Base-by-base conservation (phyloP, 2,113 vertebrate species). In the Leucosticte australis region DNA sequence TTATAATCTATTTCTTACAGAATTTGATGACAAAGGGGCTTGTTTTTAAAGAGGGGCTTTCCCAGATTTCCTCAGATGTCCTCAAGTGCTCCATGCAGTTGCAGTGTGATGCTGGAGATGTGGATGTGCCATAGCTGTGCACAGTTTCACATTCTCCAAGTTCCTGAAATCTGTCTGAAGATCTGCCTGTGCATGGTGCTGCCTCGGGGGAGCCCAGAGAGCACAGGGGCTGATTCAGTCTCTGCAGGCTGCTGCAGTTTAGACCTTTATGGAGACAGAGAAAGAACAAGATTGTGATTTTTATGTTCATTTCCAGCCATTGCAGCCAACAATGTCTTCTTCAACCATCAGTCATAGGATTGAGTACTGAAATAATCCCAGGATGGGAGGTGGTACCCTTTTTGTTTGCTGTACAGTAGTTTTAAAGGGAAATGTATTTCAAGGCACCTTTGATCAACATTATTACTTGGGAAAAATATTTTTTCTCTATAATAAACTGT, bases 61-160 rank as follows among this genome's bases (percentile, higher is more conserved):
- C 7, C 13, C 30, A 57, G 8, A 67, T 71, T 75, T 94, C 42
- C n/a, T 49, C 41, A 18, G 13, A 42, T 64, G 26, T 49, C 19
- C 46, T 44, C 42, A 59, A 75, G 23, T 49, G 11, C 7, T 67
- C 27, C 7, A 5, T 5, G 18, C 9, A 53, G 70, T 42, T 63
- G 57, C 79, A 41, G 23, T 49, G 15, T 18, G 27, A 35, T 1
- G 0, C 7, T 63, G 83, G 79, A 78, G 47, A 31, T 0, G 4
- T 18, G 13, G 19, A 11, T 56, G 63, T 50, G 42, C 28, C 56
- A 13, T 4, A 60, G 60, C 30, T 74, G 26, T 23, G 28, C 33
- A 30, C 0, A 0, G 12, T 70, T 47, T 56, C 11, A 28, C 15
- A n/a, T 44, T 83, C 55, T 86, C 50, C 44, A 44, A 0, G 22